phyloP scores from a whole-genome alignment of 2,888 invertebrate genomes.

The Lobophora halterata region DNA sequence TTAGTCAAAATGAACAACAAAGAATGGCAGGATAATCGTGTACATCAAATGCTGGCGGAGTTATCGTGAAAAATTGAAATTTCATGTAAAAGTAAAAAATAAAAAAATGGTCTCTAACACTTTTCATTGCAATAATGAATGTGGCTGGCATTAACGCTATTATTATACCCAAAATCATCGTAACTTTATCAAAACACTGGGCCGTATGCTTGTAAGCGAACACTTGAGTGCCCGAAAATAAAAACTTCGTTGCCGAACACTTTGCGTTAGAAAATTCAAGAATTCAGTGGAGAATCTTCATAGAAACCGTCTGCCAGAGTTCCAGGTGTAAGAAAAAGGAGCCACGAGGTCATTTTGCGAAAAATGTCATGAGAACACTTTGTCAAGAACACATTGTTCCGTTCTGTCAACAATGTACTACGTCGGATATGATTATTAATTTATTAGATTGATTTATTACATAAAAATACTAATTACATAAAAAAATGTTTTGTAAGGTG shows the following conservation, averaged over 20 bases:
- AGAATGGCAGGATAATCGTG: background rate
- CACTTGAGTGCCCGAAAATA: background rate
- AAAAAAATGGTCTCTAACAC: no score
- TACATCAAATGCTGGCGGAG: background rate
- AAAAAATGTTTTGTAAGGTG: no score
- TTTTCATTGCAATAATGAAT: no score
- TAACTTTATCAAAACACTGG: no score
- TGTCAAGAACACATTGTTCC: conserved; percentile 1
- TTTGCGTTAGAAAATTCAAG: conserved; percentile 2
- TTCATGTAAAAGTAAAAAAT: no score
- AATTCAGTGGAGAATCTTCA: conserved; percentile 6
- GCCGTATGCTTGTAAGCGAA: no score
- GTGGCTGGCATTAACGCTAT: no score
- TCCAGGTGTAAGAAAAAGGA: conserved; percentile 19
- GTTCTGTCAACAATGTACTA: background rate
- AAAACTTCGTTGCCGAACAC: background rate
- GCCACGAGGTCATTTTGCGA: conserved; percentile 19
- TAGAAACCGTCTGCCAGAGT: conserved; percentile 12
- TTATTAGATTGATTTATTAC: no score
- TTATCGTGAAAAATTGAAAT: no score
- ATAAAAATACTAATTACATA: no score
- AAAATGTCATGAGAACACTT: conserved; percentile 1
- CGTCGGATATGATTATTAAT: no score
- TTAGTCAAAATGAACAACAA: background rate
- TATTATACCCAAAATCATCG: no score